A percentile compares a stretch with the other conserved stretches of the same genome.
Conservation (phyloP, 2,113 vertebrate genomes). For the Microcebus ravelobensis region DNA sequence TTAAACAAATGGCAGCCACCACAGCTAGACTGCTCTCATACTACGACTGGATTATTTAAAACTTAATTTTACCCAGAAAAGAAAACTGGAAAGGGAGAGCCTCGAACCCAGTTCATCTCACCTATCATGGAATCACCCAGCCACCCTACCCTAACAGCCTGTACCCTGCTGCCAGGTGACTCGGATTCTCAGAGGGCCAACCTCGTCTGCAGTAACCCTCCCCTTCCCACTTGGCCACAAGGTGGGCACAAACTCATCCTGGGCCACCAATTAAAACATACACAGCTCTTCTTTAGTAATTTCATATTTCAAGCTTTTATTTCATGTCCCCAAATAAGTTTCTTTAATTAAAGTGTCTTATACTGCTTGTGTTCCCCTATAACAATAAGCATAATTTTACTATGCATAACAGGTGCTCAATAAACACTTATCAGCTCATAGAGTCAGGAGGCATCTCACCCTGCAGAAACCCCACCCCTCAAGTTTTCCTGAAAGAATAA, state of each 20-base stretch:
- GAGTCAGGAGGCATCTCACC: fast-evolving
- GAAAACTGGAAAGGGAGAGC: background rate
- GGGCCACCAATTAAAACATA: fast-evolving
- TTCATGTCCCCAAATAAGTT: background rate
- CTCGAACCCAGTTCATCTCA: too few relatives aligned
- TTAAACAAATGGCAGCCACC: too few relatives aligned
- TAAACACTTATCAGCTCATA: background rate
- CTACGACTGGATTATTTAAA: background rate
- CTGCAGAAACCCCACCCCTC: background rate
- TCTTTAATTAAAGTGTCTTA: background rate
- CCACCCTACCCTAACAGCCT: too few relatives aligned
- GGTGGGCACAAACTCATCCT: background rate
- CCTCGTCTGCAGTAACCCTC: background rate
- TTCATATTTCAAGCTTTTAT: background rate
- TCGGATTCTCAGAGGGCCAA: background rate
- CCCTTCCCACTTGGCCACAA: background rate
- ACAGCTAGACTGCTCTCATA: background rate
- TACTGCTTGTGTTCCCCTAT: background rate
- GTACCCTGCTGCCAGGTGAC: fast-evolving
- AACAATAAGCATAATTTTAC: background rate
- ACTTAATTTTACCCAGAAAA: background rate
- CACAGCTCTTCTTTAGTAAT: background rate
- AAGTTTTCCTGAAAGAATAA: background rate
- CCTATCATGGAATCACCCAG: background rate
- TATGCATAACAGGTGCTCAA: background rate